phyloP scores from a whole-genome alignment of 2,888 invertebrate genomes.

The Malacosoma neustria region DNA sequence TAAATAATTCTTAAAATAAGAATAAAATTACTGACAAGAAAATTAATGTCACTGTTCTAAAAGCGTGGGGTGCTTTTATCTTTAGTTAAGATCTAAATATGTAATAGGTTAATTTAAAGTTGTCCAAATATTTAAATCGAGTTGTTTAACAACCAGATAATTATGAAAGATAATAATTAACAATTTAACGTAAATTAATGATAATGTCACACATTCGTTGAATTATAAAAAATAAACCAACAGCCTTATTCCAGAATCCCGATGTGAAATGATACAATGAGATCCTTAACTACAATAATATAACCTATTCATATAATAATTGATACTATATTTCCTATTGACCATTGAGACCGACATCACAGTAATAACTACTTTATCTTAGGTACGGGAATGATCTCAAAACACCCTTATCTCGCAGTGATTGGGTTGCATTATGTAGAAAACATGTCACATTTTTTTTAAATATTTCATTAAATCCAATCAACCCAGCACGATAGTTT shows the following conservation, averaged over 20 bases:
- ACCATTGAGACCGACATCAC: slow-evolving; percentile 72
- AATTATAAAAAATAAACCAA: slow-evolving; percentile 46
- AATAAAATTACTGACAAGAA: no score
- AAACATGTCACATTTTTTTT: no score
- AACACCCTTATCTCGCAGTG: slow-evolving; percentile 41
- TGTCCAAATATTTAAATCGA: slow-evolving; percentile 17
- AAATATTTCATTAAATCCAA: no score
- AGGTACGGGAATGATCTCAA: slow-evolving; percentile 72
- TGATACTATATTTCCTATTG: slow-evolving; percentile 67
- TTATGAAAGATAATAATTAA: slow-evolving; percentile 6
- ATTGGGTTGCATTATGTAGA: no score
- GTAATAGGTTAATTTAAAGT: no score
- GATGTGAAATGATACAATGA: slow-evolving; percentile 63
- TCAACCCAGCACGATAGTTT: no score
- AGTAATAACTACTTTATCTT: slow-evolving; percentile 69
- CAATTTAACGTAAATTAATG: slow-evolving; percentile 12
- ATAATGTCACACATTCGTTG: slow-evolving; percentile 23
- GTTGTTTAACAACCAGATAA: slow-evolving; percentile 36
- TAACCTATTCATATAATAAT: slow-evolving; percentile 65
- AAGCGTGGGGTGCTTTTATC: no score
- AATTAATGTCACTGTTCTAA: no score
- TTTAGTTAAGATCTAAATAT: no score
- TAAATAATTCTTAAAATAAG: no score
- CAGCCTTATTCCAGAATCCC: slow-evolving; percentile 60
- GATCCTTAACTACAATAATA: slow-evolving; percentile 74